phyloP scores from a whole-genome alignment of 2,888 invertebrate species.

The Blera fallax region DNA sequence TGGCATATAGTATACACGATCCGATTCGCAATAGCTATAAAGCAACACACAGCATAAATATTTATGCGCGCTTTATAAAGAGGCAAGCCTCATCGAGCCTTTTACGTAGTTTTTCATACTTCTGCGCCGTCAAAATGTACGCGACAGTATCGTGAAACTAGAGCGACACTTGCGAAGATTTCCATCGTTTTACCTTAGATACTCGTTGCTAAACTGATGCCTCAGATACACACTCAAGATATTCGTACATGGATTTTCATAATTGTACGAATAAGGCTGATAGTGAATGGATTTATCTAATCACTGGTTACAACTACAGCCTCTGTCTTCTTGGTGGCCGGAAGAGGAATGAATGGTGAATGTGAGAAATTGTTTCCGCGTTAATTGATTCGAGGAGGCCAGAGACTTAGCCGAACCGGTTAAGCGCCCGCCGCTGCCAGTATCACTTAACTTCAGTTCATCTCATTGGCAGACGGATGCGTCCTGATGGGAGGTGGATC shows the following conservation, averaged over 20 bases:
- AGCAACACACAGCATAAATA: constrained; percentile 52
- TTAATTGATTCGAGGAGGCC: constrained; percentile 56
- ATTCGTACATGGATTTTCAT: constrained; percentile 30
- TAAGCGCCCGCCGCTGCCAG: constrained; percentile 40
- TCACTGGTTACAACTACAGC: constrained; percentile 16
- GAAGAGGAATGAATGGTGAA: constrained; percentile 53
- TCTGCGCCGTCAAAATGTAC: constrained; percentile 35
- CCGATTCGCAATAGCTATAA: not conserved
- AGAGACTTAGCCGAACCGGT: constrained; percentile 38
- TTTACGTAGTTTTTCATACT: constrained; percentile 26
- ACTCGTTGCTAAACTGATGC: not conserved
- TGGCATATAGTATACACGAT: constrained; percentile 39
- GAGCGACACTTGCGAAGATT: constrained; percentile 48
- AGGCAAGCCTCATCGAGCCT: constrained; percentile 56
- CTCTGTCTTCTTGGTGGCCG: constrained; percentile 44
- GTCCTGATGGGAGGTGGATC: constrained; percentile 26
- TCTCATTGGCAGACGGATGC: constrained; percentile 29
- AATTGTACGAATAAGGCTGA: constrained; percentile 6
- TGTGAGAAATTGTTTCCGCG: constrained; percentile 66
- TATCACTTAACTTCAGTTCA: constrained; percentile 58
- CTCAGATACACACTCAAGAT: not conserved
- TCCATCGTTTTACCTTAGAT: constrained; percentile 6
- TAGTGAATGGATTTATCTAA: constrained; percentile 55
- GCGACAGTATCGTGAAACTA: constrained; percentile 60
- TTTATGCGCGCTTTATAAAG: constrained; percentile 52